Percentiles rank a stretch among this genome's conserved stretches.
phyloP scores from a whole-genome alignment of 2,113 vertebrate genomes.

The Zapornia atra region DNA sequence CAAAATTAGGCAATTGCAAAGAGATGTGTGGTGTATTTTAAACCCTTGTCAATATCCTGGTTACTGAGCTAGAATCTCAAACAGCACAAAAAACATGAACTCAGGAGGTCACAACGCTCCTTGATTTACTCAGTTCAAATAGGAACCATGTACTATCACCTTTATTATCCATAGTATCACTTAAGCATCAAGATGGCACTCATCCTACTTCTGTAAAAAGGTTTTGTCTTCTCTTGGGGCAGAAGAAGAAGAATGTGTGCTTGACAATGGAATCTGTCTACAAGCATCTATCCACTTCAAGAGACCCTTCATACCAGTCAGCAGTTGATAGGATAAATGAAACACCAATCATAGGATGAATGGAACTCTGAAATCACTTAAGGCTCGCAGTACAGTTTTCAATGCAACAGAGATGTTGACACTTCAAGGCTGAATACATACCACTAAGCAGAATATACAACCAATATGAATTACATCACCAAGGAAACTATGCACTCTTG shows the following conservation, averaged over 20 bases:
- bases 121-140: neutral
- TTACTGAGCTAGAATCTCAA: neutral
- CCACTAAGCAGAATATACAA: neutral
- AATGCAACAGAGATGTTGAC: neutral
- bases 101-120: neutral
- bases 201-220: neutral
- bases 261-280: neutral
- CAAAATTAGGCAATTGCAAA: conserved; percentile 46
- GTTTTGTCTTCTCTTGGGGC: neutral
- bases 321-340: neutral
- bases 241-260: neutral
- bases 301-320: neutral
- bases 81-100: neutral
- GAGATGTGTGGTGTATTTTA: conserved; percentile 15
- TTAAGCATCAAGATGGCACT: neutral
- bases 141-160: neutral
- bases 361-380: neutral
- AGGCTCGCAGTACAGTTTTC: neutral
- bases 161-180: neutral
- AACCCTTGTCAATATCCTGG: neutral
- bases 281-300: neutral
- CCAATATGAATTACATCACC: neutral
- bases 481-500: neutral
- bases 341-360: neutral
- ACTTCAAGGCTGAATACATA: neutral